Evolutionary conservation across 2,888 invertebrate species (phyloP).

Genomic region (Palloptera scutellata): DNA sequence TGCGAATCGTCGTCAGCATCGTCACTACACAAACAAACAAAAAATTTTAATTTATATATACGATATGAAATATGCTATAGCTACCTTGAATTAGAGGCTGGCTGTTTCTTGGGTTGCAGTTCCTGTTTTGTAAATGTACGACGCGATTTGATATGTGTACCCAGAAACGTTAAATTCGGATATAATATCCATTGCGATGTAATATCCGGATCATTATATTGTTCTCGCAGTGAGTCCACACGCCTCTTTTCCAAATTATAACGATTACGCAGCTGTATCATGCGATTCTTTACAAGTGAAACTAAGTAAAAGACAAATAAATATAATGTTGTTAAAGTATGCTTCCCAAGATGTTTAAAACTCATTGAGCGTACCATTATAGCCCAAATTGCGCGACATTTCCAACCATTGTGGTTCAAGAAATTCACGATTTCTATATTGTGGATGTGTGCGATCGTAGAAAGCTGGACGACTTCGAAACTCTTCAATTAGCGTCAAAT

Average conservation of each 20-base stretch:
- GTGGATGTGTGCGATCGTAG: constrained; percentile 48
- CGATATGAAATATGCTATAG: background rate
- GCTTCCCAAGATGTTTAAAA: background rate
- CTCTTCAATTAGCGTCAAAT: constrained; percentile 47
- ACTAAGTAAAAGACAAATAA: constrained; percentile 33
- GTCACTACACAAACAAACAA: constrained; percentile 21
- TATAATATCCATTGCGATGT: constrained; percentile 51
- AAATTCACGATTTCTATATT: constrained; percentile 48
- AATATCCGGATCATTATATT: constrained; percentile 35
- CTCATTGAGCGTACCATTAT: constrained; percentile 38
- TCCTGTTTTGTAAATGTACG: constrained; percentile 41
- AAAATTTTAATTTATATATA: background rate
- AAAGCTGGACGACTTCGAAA: constrained; percentile 50
- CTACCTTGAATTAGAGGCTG: constrained; percentile 28
- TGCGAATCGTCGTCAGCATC: constrained; percentile 27
- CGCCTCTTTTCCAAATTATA: constrained; percentile 54
- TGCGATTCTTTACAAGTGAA: constrained; percentile 48
- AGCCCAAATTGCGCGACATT: constrained; percentile 45
- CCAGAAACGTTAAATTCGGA: constrained; percentile 47
- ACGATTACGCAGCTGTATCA: constrained; percentile 54
- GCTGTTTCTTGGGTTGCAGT: constrained; percentile 3
- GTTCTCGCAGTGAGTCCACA: constrained; percentile 42
- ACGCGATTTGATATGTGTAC: constrained; percentile 49
- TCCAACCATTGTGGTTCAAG: constrained; percentile 48
- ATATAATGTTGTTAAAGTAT: too few species aligned